A percentile compares a stretch with the other conserved stretches of the same genome.
Evolutionary conservation across 2,113 vertebrate species (phyloP).

Genomic region (Nerophis ophidion): DNA sequence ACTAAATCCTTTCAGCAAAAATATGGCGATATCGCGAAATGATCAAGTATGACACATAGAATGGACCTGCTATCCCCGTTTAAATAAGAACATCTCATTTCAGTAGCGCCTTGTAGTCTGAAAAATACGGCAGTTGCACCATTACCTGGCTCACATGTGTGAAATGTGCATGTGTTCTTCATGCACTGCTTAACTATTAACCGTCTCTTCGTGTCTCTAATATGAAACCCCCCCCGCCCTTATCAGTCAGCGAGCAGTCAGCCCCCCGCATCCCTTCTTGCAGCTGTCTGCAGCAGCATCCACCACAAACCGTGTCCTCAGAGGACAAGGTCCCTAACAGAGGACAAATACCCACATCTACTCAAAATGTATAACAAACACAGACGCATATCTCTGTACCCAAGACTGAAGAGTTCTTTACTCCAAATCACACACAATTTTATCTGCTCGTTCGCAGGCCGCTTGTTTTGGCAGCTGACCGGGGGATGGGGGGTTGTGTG

Average conservation of each 20-base stretch:
- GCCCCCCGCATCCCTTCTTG: conserved; percentile 50
- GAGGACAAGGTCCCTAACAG: conserved; percentile 69
- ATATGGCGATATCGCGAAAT: too few species aligned
- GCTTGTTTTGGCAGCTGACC: conserved; percentile 74
- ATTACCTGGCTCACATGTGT: conserved; percentile 39
- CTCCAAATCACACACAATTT: conserved; percentile 64
- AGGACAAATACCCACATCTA: conserved; percentile 60
- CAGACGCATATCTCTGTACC: conserved; percentile 69
- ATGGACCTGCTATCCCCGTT: too few species aligned
- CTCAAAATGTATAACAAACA: conserved; percentile 63
- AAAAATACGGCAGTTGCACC: too few species aligned
- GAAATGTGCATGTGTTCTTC: conserved; percentile 38
- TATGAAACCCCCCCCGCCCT: conserved; percentile 71
- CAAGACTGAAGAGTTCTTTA: conserved; percentile 40
- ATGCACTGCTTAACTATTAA: conserved; percentile 72
- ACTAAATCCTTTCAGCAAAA: too few species aligned
- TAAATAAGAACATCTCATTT: too few species aligned
- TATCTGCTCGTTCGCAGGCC: conserved; percentile 87
- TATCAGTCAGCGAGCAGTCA: conserved; percentile 90
- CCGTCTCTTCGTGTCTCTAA: conserved; percentile 71
- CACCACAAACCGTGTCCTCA: conserved; percentile 59
- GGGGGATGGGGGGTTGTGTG: conserved; percentile 30
- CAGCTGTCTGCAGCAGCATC: conserved; percentile 80
- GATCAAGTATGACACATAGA: too few species aligned
- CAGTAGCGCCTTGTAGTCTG: too few species aligned